These are phyloP conservation scores for Cremastobaeus sp. DNA, from an alignment of 2,888 invertebrate species.

Conservation along the genomic window DNA sequence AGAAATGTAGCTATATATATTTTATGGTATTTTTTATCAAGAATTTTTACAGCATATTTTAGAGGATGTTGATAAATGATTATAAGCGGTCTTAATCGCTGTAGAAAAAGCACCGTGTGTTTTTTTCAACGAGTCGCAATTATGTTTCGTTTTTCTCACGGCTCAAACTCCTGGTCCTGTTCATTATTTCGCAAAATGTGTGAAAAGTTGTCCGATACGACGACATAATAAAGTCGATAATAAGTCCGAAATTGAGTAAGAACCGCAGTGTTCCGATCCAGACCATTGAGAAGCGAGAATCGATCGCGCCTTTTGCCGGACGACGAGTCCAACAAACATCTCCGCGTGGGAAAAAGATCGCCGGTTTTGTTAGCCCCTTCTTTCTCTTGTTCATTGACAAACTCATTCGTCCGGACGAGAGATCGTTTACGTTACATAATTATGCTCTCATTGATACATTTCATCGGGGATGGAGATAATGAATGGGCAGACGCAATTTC, in stretches of 20 bases:
- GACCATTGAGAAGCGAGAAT: constrained; percentile 54
- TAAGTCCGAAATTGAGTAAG: constrained; percentile 53
- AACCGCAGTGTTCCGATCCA: constrained; percentile 57
- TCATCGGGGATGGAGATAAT: too few relatives aligned
- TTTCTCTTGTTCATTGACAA: constrained; percentile 53
- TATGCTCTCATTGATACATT: constrained; percentile 44
- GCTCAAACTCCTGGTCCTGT: constrained; percentile 13
- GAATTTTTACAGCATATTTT: too few relatives aligned
- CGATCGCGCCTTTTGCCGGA: constrained; percentile 47
- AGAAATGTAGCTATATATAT: too few relatives aligned
- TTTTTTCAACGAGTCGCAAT: constrained; percentile 17
- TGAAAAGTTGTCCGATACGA: constrained; percentile 41
- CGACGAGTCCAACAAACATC: constrained; percentile 49
- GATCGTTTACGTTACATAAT: constrained; percentile 39
- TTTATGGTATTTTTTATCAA: too few relatives aligned
- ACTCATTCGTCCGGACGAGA: constrained; percentile 45
- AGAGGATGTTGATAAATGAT: too few relatives aligned
- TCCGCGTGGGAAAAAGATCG: constrained; percentile 53
- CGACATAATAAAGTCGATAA: constrained; percentile 53
- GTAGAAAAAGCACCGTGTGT: too few relatives aligned
- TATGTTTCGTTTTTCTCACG: constrained; percentile 44
- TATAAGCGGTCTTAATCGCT: too few relatives aligned
- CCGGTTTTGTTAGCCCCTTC: constrained; percentile 44
- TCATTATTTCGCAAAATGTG: constrained; percentile 40
- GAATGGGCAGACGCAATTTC: too few relatives aligned